Percentiles rank a stretch among this genome's conserved stretches.
These are phyloP conservation scores for Hiodon tergisus DNA, from an alignment of 2,113 vertebrate genomes.

Conservation along the genomic window DNA sequence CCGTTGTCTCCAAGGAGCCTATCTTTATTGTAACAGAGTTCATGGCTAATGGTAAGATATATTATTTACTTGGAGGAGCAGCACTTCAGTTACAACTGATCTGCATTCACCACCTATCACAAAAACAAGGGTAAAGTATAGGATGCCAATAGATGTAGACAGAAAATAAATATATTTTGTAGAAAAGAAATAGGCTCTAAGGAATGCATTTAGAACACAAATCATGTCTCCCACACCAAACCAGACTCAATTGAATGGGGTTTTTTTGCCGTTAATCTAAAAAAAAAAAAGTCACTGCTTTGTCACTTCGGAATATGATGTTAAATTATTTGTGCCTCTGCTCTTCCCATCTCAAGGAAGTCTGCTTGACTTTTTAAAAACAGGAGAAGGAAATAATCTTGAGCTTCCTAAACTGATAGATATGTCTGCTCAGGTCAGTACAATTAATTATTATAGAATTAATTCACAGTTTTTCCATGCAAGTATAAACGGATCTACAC, in stretches of 20 bases:
- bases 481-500: not conserved
- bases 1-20: conserved; percentile 85
- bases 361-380: conserved; percentile 87
- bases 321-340: not conserved
- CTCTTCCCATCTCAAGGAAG: conserved; percentile 64
- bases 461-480: not conserved
- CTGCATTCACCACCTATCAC: too few relatives aligned
- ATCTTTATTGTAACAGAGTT: conserved; percentile 93
- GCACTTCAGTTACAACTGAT: not conserved
- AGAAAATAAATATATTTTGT: too few relatives aligned
- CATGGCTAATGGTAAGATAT: conserved; percentile 80
- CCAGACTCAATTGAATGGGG: too few relatives aligned
- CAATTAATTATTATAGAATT: not conserved
- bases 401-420: conserved; percentile 82
- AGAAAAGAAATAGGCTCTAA: too few relatives aligned
- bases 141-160: too few relatives aligned
- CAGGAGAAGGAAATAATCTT: conserved; percentile 68
- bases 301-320: not conserved
- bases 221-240: not conserved
- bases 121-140: too few relatives aligned
- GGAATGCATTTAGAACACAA: not conserved
- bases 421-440: conserved; percentile 87
- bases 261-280: too few relatives aligned
- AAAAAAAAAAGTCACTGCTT: too few relatives aligned
- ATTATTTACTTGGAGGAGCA: not conserved